Percentiles rank a stretch among this genome's conserved stretches.
phyloP scores from a whole-genome alignment of 2,113 vertebrate genomes.

The Nestor notabilis region DNA sequence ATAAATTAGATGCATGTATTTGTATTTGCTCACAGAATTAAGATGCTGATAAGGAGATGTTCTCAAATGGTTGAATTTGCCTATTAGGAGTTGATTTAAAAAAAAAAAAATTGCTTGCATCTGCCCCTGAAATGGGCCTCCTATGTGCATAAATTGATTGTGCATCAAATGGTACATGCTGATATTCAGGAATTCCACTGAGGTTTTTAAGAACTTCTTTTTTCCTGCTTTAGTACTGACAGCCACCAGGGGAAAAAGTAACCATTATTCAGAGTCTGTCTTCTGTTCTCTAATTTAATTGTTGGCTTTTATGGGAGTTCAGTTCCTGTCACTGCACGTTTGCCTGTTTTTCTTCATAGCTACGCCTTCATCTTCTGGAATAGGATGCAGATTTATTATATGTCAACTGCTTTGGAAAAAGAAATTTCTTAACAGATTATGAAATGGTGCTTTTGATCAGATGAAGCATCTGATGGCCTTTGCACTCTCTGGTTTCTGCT shows the following conservation, averaged over 20 bases:
- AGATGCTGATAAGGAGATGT: not conserved
- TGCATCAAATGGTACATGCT: not conserved
- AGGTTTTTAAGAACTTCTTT: not conserved
- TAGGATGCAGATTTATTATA: not conserved
- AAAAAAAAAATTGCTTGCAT: not conserved
- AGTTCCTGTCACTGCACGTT: not conserved
- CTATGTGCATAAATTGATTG: not conserved
- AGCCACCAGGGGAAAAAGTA: not conserved
- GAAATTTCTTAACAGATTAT: not conserved
- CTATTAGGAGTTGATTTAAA: not conserved
- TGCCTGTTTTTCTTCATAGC: not conserved
- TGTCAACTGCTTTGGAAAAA: not conserved
- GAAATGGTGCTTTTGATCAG: not conserved
- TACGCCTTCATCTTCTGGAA: not conserved
- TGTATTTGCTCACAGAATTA: not conserved
- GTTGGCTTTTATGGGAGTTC: constrained; percentile 16
- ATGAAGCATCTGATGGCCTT: not conserved
- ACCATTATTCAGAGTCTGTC: not conserved
- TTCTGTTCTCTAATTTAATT: constrained; percentile 45
- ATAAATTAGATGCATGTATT: not conserved
- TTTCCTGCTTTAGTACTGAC: not conserved
- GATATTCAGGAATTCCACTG: not conserved
- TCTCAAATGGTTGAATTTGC: not conserved
- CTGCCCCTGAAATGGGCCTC: not conserved
- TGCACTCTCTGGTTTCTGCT: not conserved